Base-by-base conservation (phyloP, 2,888 invertebrate species). In the Pasiphila rectangulata region DNA sequence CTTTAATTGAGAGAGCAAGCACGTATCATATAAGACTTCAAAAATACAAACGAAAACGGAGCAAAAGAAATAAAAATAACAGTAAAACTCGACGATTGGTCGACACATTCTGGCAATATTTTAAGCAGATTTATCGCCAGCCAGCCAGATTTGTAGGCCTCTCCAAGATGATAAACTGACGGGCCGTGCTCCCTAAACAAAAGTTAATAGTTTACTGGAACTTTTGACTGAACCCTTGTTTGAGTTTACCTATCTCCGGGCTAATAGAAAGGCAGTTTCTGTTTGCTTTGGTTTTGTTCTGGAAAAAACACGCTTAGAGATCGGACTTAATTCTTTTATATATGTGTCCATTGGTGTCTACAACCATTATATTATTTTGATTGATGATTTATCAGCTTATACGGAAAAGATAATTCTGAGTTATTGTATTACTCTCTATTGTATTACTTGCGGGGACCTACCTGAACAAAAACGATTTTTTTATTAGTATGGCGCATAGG, bases 121-220 rank as follows among this genome's bases (percentile, higher is more conserved):
- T 51, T 54, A 50, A 44, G 47, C 57, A 65, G 67, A 71, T 71
- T 71, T 71, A 71, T 71, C 43, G 54, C 57, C 44, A 43, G 46
- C 58, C 58, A 44, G 48, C 64, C 57, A 57, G 64, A 70, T 70
- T 71, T 70, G 70, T 64, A 63, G 69, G 58, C 54, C 56, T 56
- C 54, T 57, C 55, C 54, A 56, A 66, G 61, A 72, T 71, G 70
- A 71, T 70, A 72, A 64, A 71, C 57, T 36, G 59, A 29, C 46
- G 53, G 53, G 53, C 49, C 53, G 55, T 48, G 36, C 39, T 47
- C 51, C 34, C 61, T 59, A 63, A 67, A 69, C 66, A 69, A 68
- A 67, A 70, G 67, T 72, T 66, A 67, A 70, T 69, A 69, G 70
- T 67, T 69, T 54, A 62, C 45, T 17, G 16, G 17, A 10, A 47